Conservation (phyloP, 92 coral and sea anemone species). For the Epizoanthus stellaris region DNA sequence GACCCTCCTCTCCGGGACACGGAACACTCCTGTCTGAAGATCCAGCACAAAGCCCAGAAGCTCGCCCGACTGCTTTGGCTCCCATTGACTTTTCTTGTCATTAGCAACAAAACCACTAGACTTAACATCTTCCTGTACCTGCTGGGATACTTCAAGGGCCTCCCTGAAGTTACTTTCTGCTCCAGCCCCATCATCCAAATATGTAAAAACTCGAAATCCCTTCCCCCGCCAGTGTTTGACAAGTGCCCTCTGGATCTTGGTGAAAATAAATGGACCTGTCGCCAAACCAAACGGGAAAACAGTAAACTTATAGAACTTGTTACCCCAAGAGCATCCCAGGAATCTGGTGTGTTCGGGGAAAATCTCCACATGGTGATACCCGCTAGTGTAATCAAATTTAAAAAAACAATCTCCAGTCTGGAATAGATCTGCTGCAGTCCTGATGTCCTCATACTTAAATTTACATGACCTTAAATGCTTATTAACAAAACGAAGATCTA, state of each 20-base stretch:
- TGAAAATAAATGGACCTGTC: conserved; percentile 59
- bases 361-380: conserved; percentile 58
- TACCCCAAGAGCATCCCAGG: conserved; percentile 53
- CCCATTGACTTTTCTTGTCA: conserved; percentile 67
- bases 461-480: conserved; percentile 45
- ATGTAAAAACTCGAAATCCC: conserved; percentile 46
- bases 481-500: conserved; percentile 52
- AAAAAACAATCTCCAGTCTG: conserved; percentile 46
- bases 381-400: conserved; percentile 55
- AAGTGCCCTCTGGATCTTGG: conserved; percentile 52
- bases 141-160: conserved; percentile 47
- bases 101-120: conserved; percentile 64
- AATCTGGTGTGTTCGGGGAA: conserved; percentile 4
- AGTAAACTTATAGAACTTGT: conserved; percentile 56
- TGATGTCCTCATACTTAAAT: conserved; percentile 56
- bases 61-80: conserved; percentile 61
- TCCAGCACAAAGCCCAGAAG: conserved; percentile 68
- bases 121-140: conserved; percentile 51
- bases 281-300: conserved; percentile 70
- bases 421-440: conserved; percentile 43
- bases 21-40: conserved; percentile 57
- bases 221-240: conserved; percentile 57
- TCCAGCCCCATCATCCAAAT: conserved; percentile 65
- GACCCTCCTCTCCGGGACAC: conserved; percentile 56
- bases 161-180: conserved; percentile 43